Base-by-base conservation (phyloP, 2,888 invertebrate genomes). In the Petrolisthes cinctipes region DNA sequence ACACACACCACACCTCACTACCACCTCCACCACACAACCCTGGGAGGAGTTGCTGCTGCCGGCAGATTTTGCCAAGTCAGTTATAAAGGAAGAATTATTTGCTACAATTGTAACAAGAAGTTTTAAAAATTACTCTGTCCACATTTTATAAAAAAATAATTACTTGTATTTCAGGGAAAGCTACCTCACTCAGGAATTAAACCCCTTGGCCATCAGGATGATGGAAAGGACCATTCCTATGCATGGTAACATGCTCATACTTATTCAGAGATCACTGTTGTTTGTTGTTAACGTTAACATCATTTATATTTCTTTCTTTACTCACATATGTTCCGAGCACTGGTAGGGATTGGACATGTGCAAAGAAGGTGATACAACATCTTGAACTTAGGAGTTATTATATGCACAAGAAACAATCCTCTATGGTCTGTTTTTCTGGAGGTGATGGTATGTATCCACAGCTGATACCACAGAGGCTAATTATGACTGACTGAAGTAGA, bases 381-480 rank as follows among this genome's bases (percentile, higher is more conserved):
- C 79, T 87, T 83, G 37, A 57, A 86, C 82, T 68, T 57, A 85
- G 53, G 73, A 68, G 71, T 71, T 80, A 37, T 82, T 75, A 80
- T 83, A 83, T 75, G 83, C 83, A 75, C 80, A 87, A 71, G 83
- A 83, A 87, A 83, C 80, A 71, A 87, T 80, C 87, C 82, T 86
- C 86, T 82, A 86, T 37, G 37, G 37, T 37, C 37, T 37, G 37
- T 37, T 37, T 37, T 37, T 37, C 37, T 37, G 37, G 37, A 37
- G 37, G 37, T 37, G 37, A 37, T 37, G 37, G 37, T 37, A 37
- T 37, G 37, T 37, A 37, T 37, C 37, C 37, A 37, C 37, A 37
- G 37, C 37, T 37, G 37, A 37, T 37, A 37, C 37, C 37, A 37
- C 37, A 37, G 37, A 37, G 37, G 37, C 81, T 37, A 37, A 37